Evolutionary conservation across 2,888 invertebrate species (phyloP), one percentile per base, ranked within the genome.

Genomic region (Chloroclysta siterata): DNA sequence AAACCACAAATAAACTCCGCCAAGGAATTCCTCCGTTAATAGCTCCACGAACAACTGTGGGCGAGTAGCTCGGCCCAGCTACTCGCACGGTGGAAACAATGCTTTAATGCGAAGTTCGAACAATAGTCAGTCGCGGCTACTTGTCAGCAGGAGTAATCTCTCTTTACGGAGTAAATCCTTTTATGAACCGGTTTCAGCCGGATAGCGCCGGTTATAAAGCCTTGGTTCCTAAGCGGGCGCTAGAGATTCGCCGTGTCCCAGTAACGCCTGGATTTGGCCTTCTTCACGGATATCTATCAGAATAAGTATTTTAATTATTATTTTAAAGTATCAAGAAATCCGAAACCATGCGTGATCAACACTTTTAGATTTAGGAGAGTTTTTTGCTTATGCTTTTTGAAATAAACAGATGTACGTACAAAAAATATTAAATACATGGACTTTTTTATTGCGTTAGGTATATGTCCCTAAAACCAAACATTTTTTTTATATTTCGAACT

Each of bases 61-160:
- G 17, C 46, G 10, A 55, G 46, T 46, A 13, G 0, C 47, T 55
- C n/a, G 33, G 36, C 22, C 55, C 13, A 56, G 56, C 10, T 22
- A 58, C 57, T 51, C 10, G 51, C 15, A 6, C 13, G 15, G 15
- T 42, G 50, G 13, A 51, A 51, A 51, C 42, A 22, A 42, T 66
- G 22, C 14, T 73, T 74, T 73, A 74, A 75, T 74, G 72, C 74
- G 74, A 75, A 71, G 76, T 74, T 72, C 63, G 72, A 77, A 87
- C 85, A 85, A 87, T 85, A 75, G 83, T 68, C 75, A 72, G 72
- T 58, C 66, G 60, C 66, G 70, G 74, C 73, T 77, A 78, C 80
- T 83, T 84, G 84, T 83, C 83, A 81, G 75, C 76, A 78, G 68
- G 67, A 66, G 77, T 85, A 84, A 86, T 87, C 84, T 80, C 76